Evolutionary conservation across 2,888 invertebrate genomes (phyloP), one percentile per base, ranked within the genome.

Genomic region (Aphidoletes aphidimyza): DNA sequence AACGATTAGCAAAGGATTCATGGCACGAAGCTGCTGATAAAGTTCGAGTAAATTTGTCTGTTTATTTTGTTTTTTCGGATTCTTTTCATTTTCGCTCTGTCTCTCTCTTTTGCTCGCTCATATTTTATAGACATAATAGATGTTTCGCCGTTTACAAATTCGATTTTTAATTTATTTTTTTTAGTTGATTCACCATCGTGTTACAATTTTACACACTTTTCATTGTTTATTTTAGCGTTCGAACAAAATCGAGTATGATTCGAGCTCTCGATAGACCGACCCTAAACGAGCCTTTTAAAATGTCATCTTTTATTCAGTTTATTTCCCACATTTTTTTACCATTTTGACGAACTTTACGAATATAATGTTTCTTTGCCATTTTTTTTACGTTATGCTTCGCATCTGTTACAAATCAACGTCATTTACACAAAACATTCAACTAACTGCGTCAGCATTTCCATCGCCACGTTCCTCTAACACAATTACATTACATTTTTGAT

Each of bases 11-110:
- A 30, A 22, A 54, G 22, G 83, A 83, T 39, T 45, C 39, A 30
- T 85, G 85, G 85, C 85, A 83, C 59, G 85, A 54, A 39, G 89
- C 91, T 19, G 88, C 89, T 86, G 93, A 93, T 88, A 92, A 92
- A 88, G 93, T 94, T 90, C 93, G 94, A 92, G 94, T 95, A 94
- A 94, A 94, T 90, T 87, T 86, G 83, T 83, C 84, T 49, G 86
- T 86, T 87, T 45, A 49, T 49, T 59, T 85, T 83, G 85, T 36
- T 49, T 84, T 85, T 86, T 87, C 85, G n/a, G n/a, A 88, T 90
- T 90, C 90, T 91, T 91, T 91, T 91, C 90, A 19, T 17, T 37
- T 6, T 45, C 45, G 26, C 17, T 6, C n/a, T 45, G 22, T 39
- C n/a, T 83, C 22, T 47, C n/a, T 0, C 26, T 39, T 22, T 37